Percentiles rank a stretch among this genome's conserved stretches.
phyloP scores from a whole-genome alignment of 1,140 invertebrate species.

The Drosophila hydei region DNA sequence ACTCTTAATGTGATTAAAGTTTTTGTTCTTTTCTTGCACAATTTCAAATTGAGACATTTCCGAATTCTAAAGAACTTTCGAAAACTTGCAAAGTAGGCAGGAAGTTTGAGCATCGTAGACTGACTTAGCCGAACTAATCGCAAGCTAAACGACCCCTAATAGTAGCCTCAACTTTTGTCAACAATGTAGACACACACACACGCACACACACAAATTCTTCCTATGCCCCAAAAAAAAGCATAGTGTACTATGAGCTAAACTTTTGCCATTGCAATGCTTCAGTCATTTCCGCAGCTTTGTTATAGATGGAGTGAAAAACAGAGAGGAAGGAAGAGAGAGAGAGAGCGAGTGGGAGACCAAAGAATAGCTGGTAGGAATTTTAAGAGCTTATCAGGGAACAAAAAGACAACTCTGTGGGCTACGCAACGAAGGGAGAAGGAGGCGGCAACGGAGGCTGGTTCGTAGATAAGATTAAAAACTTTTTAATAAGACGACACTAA shows the following conservation, averaged over 20 bases:
- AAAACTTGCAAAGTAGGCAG: slow-evolving; percentile 45
- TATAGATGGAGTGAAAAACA: slow-evolving; percentile 2
- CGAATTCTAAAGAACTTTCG: slow-evolving; percentile 17
- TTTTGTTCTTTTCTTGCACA: slow-evolving; percentile 6
- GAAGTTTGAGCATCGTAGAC: slow-evolving; percentile 33
- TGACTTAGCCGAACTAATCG: slow-evolving; percentile 76
- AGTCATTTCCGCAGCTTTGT: slow-evolving; percentile 59
- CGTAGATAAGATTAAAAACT: slow-evolving; percentile 74
- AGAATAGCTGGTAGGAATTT: slow-evolving; percentile 23
- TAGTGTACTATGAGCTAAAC: slow-evolving; percentile 52
- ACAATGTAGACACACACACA: slow-evolving; percentile 64
- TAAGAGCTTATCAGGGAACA: slow-evolving; percentile 62
- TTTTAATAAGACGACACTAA: slow-evolving; percentile 82
- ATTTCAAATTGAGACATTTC: slow-evolving; percentile 23
- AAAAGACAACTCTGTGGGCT: slow-evolving; percentile 35
- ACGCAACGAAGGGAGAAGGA: not conserved
- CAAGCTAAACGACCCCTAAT: slow-evolving; percentile 80
- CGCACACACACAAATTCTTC: slow-evolving; percentile 1
- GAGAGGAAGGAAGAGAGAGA: not conserved
- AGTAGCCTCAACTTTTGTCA: slow-evolving; percentile 75
- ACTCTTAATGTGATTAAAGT: slow-evolving; percentile 1
- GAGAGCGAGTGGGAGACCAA: not conserved
- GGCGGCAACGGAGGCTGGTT: not conserved
- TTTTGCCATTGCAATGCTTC: slow-evolving; percentile 60
- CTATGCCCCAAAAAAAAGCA: slow-evolving; percentile 23